Evolutionary conservation across 2,888 invertebrate species (phyloP).

Genomic region (Cerastoderma edule): DNA sequence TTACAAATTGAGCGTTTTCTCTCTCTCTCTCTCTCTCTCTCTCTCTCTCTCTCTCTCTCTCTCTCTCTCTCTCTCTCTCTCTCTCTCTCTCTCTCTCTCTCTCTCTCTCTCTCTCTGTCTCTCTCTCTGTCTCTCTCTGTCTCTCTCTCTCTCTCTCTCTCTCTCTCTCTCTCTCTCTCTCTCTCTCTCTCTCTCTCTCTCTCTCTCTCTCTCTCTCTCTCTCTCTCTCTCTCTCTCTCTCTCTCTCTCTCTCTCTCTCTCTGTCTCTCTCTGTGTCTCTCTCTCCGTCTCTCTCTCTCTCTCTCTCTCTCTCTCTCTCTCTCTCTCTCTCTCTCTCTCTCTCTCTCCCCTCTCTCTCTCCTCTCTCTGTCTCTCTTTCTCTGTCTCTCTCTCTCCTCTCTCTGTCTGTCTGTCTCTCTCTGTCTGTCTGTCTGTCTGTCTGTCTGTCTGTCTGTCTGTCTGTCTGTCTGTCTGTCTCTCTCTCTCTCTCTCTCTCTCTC

Average conservation of each 20-base stretch:
- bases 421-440: not conserved
- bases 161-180: not conserved
- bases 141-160: not conserved
- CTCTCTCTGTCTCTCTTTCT: too few relatives aligned
- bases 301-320: too few relatives aligned
- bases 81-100: not conserved
- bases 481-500: too few relatives aligned
- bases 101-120: not conserved
- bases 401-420: constrained; percentile 2
- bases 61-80: not conserved
- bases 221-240: not conserved
- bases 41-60: not conserved
- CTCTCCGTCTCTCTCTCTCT: too few relatives aligned
- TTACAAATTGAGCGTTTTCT: too few relatives aligned
- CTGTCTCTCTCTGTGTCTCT: not conserved
- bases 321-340: not conserved
- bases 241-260: not conserved
- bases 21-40: not conserved
- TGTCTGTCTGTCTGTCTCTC: not conserved
- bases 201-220: not conserved
- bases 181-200: not conserved
- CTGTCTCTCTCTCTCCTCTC: too few relatives aligned
- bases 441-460: not conserved
- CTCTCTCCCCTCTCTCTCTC: too few relatives aligned
- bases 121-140: not conserved